Conservation (phyloP, 2,888 invertebrate species). For the Napeogenes sylphis region DNA sequence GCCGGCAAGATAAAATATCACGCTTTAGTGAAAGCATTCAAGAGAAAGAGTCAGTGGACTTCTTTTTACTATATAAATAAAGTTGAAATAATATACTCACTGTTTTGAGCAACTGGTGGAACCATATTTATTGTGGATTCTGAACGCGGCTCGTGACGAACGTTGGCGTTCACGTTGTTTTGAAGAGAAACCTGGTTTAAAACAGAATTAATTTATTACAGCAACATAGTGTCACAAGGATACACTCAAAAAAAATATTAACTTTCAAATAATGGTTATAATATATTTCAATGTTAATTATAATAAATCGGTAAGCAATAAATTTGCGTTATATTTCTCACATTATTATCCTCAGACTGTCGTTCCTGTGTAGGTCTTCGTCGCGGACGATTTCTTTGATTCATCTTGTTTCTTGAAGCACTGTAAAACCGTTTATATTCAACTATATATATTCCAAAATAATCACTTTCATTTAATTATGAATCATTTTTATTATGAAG, state of each 20-base stretch:
- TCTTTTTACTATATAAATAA: too few relatives aligned
- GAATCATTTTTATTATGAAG: too few relatives aligned
- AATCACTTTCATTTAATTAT: background rate
- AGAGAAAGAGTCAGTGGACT: too few relatives aligned
- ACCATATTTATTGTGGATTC: slow-evolving; percentile 62
- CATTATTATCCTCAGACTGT: slow-evolving; percentile 56
- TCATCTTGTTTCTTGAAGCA: slow-evolving; percentile 64
- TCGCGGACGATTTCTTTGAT: slow-evolving; percentile 61
- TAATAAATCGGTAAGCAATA: too few relatives aligned
- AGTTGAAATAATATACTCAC: slow-evolving; percentile 37
- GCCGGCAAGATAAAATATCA: too few relatives aligned
- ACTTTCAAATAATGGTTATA: too few relatives aligned
- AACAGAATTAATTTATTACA: too few relatives aligned
- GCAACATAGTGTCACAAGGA: slow-evolving; percentile 15
- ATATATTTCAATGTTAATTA: too few relatives aligned
- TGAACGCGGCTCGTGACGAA: slow-evolving; percentile 55
- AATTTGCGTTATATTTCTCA: slow-evolving; percentile 22
- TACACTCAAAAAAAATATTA: background rate
- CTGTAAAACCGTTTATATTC: slow-evolving; percentile 35
- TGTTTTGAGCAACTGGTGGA: slow-evolving; percentile 57
- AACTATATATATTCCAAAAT: background rate
- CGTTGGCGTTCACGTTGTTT: slow-evolving; percentile 51
- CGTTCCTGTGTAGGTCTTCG: slow-evolving; percentile 61
- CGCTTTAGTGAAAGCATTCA: too few relatives aligned
- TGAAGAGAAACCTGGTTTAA: slow-evolving; percentile 43